These are phyloP conservation scores for Salmo trutta DNA, from an alignment of 2,797 vertebrate genomes.

Conservation along the genomic window DNA sequence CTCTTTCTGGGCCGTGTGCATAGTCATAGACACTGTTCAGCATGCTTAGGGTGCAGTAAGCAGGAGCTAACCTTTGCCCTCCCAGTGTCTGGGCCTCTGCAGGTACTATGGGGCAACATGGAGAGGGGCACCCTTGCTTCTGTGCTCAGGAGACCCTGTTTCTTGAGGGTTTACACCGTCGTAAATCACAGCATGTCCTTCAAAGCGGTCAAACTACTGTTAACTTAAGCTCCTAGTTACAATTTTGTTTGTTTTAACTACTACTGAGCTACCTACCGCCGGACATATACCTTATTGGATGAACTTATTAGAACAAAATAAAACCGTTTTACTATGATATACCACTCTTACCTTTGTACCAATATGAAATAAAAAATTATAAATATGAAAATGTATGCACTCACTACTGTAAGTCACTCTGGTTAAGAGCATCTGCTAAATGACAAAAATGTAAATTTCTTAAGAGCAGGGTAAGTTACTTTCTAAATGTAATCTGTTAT, in stretches of 20 bases:
- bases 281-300: not conserved
- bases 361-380: too few relatives aligned
- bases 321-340: not conserved
- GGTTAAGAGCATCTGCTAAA: too few relatives aligned
- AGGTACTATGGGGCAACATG: conserved; percentile 23
- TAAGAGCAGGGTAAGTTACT: too few relatives aligned
- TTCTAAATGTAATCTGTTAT: too few relatives aligned
- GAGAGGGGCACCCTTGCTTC: not conserved
- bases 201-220: not conserved
- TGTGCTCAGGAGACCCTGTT: conserved; percentile 21
- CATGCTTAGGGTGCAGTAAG: conserved; percentile 18
- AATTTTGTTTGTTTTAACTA: not conserved
- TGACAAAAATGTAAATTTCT: too few relatives aligned
- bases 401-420: too few relatives aligned
- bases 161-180: conserved; percentile 37
- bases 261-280: not conserved
- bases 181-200: conserved; percentile 25
- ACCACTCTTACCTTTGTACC: too few relatives aligned
- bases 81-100: conserved; percentile 7
- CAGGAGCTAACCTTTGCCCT: conserved; percentile 40
- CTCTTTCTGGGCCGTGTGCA: conserved; percentile 26
- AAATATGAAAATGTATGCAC: too few relatives aligned
- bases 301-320: not conserved
- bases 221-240: not conserved
- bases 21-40: not conserved